Percentiles rank a stretch among this genome's conserved stretches.
These are phyloP conservation scores for Callopanchax toddi DNA, from an alignment of 2,113 vertebrate species.

Conservation along the genomic window DNA sequence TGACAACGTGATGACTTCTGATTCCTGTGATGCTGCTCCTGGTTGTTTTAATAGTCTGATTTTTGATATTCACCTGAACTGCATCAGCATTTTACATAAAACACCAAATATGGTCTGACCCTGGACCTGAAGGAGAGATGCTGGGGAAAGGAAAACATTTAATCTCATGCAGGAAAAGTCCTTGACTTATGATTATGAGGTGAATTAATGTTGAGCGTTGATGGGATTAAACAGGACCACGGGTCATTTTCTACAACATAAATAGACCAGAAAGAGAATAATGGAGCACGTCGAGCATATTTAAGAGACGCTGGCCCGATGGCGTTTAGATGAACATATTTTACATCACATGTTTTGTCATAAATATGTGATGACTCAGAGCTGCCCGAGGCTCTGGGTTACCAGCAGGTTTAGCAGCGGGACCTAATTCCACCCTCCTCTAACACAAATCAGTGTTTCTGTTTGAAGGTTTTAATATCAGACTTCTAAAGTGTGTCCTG, in stretches of 20 bases:
- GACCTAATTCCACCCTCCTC: not conserved
- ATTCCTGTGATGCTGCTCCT: not conserved
- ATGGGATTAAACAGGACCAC: not conserved
- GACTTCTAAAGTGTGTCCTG: no score
- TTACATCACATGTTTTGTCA: slow-evolving; percentile 16
- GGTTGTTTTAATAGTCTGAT: not conserved
- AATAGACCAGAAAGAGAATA: not conserved
- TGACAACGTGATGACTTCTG: not conserved
- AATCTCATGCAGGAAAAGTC: not conserved
- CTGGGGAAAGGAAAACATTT: not conserved
- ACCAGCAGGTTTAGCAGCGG: slow-evolving; percentile 21
- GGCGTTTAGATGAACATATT: slow-evolving; percentile 25
- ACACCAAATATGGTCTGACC: slow-evolving; percentile 11
- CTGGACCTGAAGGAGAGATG: slow-evolving; percentile 6
- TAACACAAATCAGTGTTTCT: not conserved
- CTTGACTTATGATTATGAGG: slow-evolving; percentile 9
- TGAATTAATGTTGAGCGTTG: not conserved
- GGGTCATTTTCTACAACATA: not conserved
- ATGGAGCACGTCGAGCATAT: not conserved
- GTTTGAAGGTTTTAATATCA: not conserved
- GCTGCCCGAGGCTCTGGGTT: slow-evolving; percentile 4
- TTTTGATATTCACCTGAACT: not conserved
- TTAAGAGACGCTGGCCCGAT: slow-evolving; percentile 7
- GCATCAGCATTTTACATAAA: not conserved
- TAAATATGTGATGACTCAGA: slow-evolving; percentile 39